These are phyloP conservation scores for Drosophila chauvacae DNA, from an alignment of 1,140 invertebrate species.

Conservation along the genomic window DNA sequence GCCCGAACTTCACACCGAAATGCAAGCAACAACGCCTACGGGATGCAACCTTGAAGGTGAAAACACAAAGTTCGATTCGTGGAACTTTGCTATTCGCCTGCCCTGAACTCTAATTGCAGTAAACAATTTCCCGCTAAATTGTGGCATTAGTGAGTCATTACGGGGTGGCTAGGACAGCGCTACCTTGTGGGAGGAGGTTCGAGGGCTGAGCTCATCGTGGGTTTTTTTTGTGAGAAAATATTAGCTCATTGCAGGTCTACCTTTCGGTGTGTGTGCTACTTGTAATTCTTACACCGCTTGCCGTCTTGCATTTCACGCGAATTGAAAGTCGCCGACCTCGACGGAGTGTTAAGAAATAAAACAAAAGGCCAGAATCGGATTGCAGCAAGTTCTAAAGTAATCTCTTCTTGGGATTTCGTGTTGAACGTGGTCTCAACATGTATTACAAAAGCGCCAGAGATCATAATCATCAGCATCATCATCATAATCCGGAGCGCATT, in stretches of 20 bases:
- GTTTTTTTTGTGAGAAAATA: conserved; percentile 8
- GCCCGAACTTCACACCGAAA: conserved; percentile 29
- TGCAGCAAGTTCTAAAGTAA: conserved; percentile 34
- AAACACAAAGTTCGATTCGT: conserved; percentile 64
- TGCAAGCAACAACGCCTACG: conserved; percentile 11
- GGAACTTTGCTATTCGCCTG: conserved; percentile 30
- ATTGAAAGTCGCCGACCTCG: conserved; percentile 63
- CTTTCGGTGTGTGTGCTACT: background rate
- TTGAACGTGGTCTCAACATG: conserved; percentile 27
- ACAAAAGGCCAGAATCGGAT: conserved; percentile 46
- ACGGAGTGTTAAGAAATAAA: conserved; percentile 8
- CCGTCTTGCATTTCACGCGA: conserved; percentile 58
- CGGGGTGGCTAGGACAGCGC: background rate
- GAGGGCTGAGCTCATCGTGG: conserved; percentile 37
- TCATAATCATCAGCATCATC: conserved; percentile 48
- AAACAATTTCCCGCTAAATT: conserved; percentile 54
- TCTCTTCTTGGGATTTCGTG: conserved; percentile 22
- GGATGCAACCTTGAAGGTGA: conserved; percentile 64
- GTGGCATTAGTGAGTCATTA: conserved; percentile 68
- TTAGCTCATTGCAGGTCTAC: conserved; percentile 26
- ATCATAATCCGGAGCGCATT: conserved; percentile 20
- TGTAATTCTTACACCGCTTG: conserved; percentile 10
- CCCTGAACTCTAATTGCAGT: conserved; percentile 66
- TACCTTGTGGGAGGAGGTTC: background rate
- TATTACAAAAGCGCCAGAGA: conserved; percentile 26